phyloP scores from a whole-genome alignment of 2,888 invertebrate species.

The Hypolimnas misippus region DNA sequence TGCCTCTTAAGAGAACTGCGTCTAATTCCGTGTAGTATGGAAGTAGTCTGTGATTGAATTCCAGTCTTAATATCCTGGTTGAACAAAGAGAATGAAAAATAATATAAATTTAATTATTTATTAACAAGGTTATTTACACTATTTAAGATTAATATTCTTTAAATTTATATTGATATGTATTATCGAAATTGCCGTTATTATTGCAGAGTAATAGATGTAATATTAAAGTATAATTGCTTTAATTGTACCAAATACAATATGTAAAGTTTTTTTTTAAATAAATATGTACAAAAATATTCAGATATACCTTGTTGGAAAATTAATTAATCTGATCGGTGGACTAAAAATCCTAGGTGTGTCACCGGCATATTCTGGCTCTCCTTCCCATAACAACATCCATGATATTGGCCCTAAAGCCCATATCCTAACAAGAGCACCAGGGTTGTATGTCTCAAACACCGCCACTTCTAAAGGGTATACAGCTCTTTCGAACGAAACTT shows the following conservation, averaged over 20 bases:
- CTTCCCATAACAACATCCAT: conserved; percentile 92
- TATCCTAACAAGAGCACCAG: conserved; percentile 91
- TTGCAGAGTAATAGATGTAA: too few species aligned
- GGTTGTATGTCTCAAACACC: conserved; percentile 94
- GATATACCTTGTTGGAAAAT: conserved; percentile 66
- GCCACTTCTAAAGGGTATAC: conserved; percentile 88
- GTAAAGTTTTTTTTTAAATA: too few species aligned
- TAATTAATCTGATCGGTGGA: conserved; percentile 86
- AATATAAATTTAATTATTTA: too few species aligned
- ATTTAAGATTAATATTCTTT: too few species aligned
- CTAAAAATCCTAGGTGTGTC: conserved; percentile 89
- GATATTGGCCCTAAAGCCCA: conserved; percentile 85
- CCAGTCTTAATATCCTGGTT: conserved; percentile 90
- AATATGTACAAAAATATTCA: too few species aligned
- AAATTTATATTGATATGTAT: too few species aligned
- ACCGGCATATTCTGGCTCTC: conserved; percentile 85
- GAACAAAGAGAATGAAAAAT: conserved; percentile 48
- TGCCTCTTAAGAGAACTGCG: conserved; percentile 91
- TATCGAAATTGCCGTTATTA: too few species aligned
- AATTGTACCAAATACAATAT: too few species aligned
- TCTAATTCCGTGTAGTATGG: conserved; percentile 95
- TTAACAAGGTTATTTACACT: too few species aligned
- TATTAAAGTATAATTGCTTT: too few species aligned
- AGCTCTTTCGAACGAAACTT: conserved; percentile 86
- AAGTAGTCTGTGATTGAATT: conserved; percentile 92